phyloP scores from a whole-genome alignment of 2,113 vertebrate genomes.

The Myiozetetes cayanensis region DNA sequence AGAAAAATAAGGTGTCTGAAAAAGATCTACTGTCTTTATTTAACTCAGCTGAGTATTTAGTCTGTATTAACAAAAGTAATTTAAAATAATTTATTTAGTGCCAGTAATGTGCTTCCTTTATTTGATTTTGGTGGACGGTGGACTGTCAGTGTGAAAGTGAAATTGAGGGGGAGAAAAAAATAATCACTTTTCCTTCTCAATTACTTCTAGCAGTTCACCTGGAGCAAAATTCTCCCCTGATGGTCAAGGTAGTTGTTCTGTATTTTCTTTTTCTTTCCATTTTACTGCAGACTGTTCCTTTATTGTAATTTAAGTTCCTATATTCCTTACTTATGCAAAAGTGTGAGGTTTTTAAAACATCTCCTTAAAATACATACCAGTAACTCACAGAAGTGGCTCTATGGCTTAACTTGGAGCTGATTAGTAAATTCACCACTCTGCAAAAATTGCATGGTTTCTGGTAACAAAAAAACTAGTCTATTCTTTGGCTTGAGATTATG shows the following conservation, averaged over 20 bases:
- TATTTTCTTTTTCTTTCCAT: neutral
- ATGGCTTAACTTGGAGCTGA: neutral
- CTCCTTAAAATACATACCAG: neutral
- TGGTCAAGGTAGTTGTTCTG: neutral
- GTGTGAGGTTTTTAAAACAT: neutral
- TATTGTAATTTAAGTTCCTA: neutral
- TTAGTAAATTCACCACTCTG: neutral
- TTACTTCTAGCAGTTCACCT: neutral
- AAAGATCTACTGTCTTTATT: neutral
- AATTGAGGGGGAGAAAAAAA: rapidly evolving
- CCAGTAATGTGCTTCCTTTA: neutral
- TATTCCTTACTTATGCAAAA: neutral
- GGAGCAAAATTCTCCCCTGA: neutral
- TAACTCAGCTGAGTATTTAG: neutral
- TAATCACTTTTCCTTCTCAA: neutral
- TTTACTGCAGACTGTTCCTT: neutral
- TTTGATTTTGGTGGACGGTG: neutral
- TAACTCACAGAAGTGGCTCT: neutral
- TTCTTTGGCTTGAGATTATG: neutral
- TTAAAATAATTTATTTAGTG: neutral
- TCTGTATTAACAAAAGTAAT: neutral
- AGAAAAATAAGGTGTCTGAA: neutral
- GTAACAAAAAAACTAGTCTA: neutral
- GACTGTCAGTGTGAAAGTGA: neutral
- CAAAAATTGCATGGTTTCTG: neutral